A percentile compares a stretch with the other conserved stretches of the same genome.
These are phyloP conservation scores for Lagocephalus sceleratus DNA, from an alignment of 2,797 vertebrate genomes.

Conservation along the genomic window DNA sequence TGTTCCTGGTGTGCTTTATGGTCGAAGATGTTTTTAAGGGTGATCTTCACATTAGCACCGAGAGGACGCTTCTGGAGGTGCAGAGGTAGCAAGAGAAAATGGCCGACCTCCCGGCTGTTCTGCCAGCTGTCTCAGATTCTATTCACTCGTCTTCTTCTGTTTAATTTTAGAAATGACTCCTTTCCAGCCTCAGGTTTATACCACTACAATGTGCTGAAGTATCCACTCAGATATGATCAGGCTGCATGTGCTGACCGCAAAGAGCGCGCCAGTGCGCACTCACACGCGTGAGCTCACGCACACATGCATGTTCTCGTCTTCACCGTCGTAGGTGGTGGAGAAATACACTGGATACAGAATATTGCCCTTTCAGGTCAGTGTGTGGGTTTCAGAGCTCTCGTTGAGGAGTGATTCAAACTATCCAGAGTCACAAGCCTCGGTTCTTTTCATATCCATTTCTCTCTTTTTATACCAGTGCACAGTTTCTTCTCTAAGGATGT, in stretches of 20 bases:
- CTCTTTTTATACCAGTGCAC: constrained; percentile 52
- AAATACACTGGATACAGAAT: constrained; percentile 42
- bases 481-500: constrained; percentile 71
- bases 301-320: constrained; percentile 43
- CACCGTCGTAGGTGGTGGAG: constrained; percentile 68
- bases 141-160: constrained; percentile 1
- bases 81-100: neutral
- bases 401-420: constrained; percentile 74
- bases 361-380: constrained; percentile 67
- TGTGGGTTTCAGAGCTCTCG: constrained; percentile 67
- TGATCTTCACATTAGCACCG: too few relatives aligned
- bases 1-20: too few relatives aligned
- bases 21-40: too few relatives aligned
- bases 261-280: neutral
- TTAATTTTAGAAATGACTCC: constrained; percentile 13
- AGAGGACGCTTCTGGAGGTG: too few relatives aligned
- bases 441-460: constrained; percentile 66
- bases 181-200: constrained; percentile 18
- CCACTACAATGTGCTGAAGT: constrained; percentile 13
- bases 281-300: constrained; percentile 17
- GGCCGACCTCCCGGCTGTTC: neutral
- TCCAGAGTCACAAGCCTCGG: constrained; percentile 60
- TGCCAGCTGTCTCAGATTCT: constrained; percentile 16
- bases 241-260: constrained; percentile 23
- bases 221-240: constrained; percentile 24